A percentile compares a stretch with the other conserved stretches of the same genome.
Evolutionary conservation across 2,888 invertebrate species (phyloP).

Genomic region (Odontocerum albicorne): DNA sequence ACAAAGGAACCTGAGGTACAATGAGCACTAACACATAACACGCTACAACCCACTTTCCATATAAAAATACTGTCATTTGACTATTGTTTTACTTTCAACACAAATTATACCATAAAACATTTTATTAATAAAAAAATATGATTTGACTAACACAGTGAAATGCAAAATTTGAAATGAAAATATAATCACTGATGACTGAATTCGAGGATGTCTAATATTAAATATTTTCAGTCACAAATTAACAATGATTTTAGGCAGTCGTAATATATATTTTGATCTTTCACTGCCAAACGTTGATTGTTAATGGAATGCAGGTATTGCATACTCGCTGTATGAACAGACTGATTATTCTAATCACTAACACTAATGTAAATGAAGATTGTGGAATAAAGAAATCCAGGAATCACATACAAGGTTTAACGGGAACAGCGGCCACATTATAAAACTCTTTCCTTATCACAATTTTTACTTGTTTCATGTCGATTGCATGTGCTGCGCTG

Average conservation of each 20-base stretch:
- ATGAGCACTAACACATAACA: conserved; percentile 43
- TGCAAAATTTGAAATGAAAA: conserved; percentile 59
- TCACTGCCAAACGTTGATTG: not conserved
- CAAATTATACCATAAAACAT: conserved; percentile 48
- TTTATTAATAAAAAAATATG: conserved; percentile 56
- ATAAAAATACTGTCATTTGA: conserved; percentile 64
- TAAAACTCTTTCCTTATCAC: too few relatives aligned
- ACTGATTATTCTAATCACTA: conserved; percentile 42
- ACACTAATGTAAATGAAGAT: conserved; percentile 46
- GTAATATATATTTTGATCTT: too few relatives aligned
- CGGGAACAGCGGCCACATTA: conserved; percentile 32
- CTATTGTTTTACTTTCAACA: conserved; percentile 53
- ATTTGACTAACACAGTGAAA: conserved; percentile 59
- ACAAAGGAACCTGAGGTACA: conserved; percentile 30
- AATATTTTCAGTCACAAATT: conserved; percentile 24
- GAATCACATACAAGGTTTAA: conserved; percentile 32
- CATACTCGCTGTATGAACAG: conserved; percentile 50
- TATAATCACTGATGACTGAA: conserved; percentile 11
- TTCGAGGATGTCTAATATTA: not conserved
- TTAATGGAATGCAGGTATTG: conserved; percentile 57
- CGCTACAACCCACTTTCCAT: conserved; percentile 56
- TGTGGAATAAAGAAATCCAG: conserved; percentile 33
- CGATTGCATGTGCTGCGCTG: conserved; percentile 30
- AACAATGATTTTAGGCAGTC: not conserved
- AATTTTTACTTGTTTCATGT: too few relatives aligned